Percentiles rank a stretch among this genome's conserved stretches.
These are phyloP conservation scores for Ceratina calcarata DNA, from an alignment of 1,140 invertebrate species.

Conservation along the genomic window DNA sequence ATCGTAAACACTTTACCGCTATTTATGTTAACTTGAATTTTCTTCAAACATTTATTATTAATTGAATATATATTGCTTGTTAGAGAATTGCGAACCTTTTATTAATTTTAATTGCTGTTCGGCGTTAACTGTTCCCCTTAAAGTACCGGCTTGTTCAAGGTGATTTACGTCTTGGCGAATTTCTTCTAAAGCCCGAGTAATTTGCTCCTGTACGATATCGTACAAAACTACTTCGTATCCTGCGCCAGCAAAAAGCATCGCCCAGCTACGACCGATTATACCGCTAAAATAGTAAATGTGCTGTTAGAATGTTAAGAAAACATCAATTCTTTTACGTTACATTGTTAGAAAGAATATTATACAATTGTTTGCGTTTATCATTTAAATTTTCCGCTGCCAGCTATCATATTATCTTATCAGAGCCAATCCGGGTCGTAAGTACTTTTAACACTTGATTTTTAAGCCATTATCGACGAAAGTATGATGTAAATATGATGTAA, in stretches of 20 bases:
- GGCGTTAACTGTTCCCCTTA: constrained; percentile 88
- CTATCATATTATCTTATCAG: constrained; percentile 29
- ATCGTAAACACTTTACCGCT: background rate
- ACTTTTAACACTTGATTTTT: background rate
- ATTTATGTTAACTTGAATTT: too few relatives aligned
- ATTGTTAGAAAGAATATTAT: background rate
- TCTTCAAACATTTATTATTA: too few relatives aligned
- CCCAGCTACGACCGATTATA: constrained; percentile 95
- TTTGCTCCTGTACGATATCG: constrained; percentile 89
- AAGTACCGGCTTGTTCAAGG: constrained; percentile 86
- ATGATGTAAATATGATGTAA: background rate
- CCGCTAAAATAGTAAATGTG: constrained; percentile 84
- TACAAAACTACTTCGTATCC: constrained; percentile 93
- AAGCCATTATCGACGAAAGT: background rate
- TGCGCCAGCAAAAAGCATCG: constrained; percentile 96
- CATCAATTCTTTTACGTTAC: background rate
- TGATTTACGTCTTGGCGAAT: constrained; percentile 87
- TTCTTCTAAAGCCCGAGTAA: constrained; percentile 86
- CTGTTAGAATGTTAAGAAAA: background rate
- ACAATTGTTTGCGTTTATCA: background rate
- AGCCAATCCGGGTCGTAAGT: background rate
- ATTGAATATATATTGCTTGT: background rate
- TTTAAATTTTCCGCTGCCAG: background rate
- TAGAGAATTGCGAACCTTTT: constrained; percentile 81
- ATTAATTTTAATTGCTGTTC: constrained; percentile 89